Base-by-base conservation (phyloP, 2,113 vertebrate genomes). In the Rhineura floridana region DNA sequence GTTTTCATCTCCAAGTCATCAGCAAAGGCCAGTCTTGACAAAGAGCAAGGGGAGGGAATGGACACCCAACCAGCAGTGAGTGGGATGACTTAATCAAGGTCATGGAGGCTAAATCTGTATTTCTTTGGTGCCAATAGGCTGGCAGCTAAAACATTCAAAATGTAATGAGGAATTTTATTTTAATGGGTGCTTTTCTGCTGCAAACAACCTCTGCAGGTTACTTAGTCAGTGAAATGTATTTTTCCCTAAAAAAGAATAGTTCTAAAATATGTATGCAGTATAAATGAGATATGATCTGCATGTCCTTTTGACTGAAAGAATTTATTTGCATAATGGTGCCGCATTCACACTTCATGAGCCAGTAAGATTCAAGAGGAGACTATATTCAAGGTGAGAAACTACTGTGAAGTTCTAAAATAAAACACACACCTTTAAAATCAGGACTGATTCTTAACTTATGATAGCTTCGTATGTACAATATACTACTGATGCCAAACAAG, bases 1-100 rank as follows among this genome's bases (percentile, higher is more conserved):
- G 17, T 81, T 95, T 96, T 93, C 30, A 33, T 36, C 88, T 90
- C 42, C 55, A 50, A 87, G 42, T 76, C 12, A 17, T 84, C 82
- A 93, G 84, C 50, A 90, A 95, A 95, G 90, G 81, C 86, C 82
- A 94, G 59, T 82, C 50, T 91, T 15, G 50, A 65, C 55, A 95
- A 94, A 65, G 86, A 93, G 59, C 59, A 76, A 17, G 65, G 6
- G 2, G 88, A 84, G 10, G 69, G 39, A 87, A 5, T 42, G 85
- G 69, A 92, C 84, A 90, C 13, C 11, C 84, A 76, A 52, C 76
- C 55, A 90, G 79, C 19, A 93, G 25, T 88, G 81, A 88, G 44
- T n/a, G 91, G 82, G 15, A 93, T 89, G 89, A 89, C 65, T 89
- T 79, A 90, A 88, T n/a, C 50, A 91, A 89, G 92, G 90, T 89